Base-by-base conservation (phyloP, 2,888 invertebrate species). In the Cynaeus angustus region DNA sequence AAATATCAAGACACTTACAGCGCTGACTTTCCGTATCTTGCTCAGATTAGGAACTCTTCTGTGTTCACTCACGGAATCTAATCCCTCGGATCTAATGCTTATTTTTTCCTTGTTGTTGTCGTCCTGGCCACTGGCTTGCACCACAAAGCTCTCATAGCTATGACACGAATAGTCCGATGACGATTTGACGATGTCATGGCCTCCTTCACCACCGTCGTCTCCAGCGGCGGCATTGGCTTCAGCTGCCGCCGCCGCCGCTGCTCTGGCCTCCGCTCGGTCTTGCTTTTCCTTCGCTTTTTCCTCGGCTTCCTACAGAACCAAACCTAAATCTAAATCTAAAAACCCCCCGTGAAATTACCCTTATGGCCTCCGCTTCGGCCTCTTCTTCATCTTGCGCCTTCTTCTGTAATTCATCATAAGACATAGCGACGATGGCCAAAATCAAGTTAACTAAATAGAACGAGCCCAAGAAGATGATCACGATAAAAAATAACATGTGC, bases 391-490 rank as follows among this genome's bases (percentile, higher is more conserved):
- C 96, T 86, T 96, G 96, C 62, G 97, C 98, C 87, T 97, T 97
- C 90, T 97, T 97, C 88, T 98, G 97, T 86, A 98, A 90, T 87
- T 99, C 98, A 86, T 98, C 98, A 87, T 99, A 99, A 61, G 97
- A 97, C 98, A 98, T 98, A 82, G 98, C 98, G 87, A 98, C 98
- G 87, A 99, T 98, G 86, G 98, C 98, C 89, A 99, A 93, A 87
- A 98, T 99, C 90, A 99, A 92, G 89, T 99, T 99, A 84, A 99
- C 97, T 84, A 99, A 92, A 89, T 98, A 99, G 89, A 98, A 98
- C 74, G 98, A 98, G 82, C 98, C 98, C 86, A 99, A 91, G 89
- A 99, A 97, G 88, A 99, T 98, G 86, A 98, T 98, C 80, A 98
- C 94, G 84, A 98, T 95, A 89, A 99, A 99, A 90, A 98, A 99